Percentiles rank a stretch among this genome's conserved stretches.
Evolutionary conservation across 2,113 vertebrate genomes (phyloP).

Genomic region (Orthonyx spaldingii): DNA sequence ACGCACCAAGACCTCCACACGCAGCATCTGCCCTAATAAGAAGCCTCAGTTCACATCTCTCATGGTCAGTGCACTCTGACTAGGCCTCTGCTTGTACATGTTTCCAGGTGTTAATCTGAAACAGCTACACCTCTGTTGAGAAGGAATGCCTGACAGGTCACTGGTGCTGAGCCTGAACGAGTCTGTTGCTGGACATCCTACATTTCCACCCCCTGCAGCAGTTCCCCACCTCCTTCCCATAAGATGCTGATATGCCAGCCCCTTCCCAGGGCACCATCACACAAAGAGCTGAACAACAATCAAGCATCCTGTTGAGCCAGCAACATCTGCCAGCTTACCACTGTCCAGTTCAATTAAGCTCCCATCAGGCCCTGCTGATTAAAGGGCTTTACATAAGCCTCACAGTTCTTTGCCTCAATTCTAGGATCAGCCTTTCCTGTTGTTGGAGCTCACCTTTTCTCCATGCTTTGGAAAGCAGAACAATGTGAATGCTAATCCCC

Average conservation of each 20-base stretch:
- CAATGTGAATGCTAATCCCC: background rate
- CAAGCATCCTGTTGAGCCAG: background rate
- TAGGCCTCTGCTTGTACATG: background rate
- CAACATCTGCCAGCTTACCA: background rate
- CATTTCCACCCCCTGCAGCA: background rate
- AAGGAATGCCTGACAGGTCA: background rate
- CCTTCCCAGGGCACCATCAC: background rate
- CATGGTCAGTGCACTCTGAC: rapidly evolving
- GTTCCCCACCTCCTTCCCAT: background rate
- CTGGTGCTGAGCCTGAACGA: background rate
- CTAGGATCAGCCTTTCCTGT: background rate
- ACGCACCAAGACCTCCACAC: rapidly evolving
- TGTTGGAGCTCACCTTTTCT: background rate
- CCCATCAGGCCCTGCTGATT: background rate
- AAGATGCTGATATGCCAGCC: background rate
- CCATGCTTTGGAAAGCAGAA: background rate
- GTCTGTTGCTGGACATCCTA: background rate
- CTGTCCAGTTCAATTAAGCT: background rate
- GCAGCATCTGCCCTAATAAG: background rate
- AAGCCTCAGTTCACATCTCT: background rate
- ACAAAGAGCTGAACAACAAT: background rate
- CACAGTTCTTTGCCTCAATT: background rate
- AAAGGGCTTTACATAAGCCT: constrained; percentile 14
- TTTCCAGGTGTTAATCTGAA: background rate
- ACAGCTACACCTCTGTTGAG: background rate